Percentiles rank a stretch among this genome's conserved stretches.
phyloP scores from a whole-genome alignment of 2,113 vertebrate genomes.

The Tachuris rubrigastra region DNA sequence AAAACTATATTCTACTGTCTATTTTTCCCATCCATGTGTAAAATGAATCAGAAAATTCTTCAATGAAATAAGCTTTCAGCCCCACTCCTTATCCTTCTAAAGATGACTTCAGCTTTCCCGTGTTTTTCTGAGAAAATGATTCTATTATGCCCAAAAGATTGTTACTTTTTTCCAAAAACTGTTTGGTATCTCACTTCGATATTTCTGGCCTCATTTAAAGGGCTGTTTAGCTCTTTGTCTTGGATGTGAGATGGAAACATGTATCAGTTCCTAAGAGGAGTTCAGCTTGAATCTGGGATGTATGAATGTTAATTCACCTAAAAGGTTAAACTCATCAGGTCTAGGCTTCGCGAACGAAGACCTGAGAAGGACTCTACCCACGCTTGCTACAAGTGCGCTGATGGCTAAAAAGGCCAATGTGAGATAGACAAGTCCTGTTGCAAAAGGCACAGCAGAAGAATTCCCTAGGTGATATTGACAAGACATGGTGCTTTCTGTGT shows the following conservation, averaged over 20 bases:
- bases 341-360: too few relatives aligned
- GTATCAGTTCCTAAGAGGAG: not conserved
- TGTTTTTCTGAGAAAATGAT: not conserved
- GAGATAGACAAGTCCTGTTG: too few relatives aligned
- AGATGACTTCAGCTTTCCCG: not conserved
- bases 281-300: not conserved
- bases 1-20: not conserved
- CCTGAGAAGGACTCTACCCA: too few relatives aligned
- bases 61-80: not conserved
- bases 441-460: too few relatives aligned
- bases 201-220: not conserved
- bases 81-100: not conserved
- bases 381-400: too few relatives aligned
- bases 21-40: not conserved
- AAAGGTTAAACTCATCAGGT: not conserved
- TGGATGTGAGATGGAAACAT: not conserved
- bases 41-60: slow-evolving; percentile 42
- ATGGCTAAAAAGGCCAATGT: too few relatives aligned
- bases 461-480: too few relatives aligned
- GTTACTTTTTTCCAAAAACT: not conserved
- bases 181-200: not conserved
- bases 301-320: not conserved
- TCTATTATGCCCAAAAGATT: not conserved
- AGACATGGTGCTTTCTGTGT: too few relatives aligned
- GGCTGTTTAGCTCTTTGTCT: not conserved